Evolutionary conservation across 2,888 invertebrate species (phyloP).

Genomic region (Eupeodes latifasciatus): DNA sequence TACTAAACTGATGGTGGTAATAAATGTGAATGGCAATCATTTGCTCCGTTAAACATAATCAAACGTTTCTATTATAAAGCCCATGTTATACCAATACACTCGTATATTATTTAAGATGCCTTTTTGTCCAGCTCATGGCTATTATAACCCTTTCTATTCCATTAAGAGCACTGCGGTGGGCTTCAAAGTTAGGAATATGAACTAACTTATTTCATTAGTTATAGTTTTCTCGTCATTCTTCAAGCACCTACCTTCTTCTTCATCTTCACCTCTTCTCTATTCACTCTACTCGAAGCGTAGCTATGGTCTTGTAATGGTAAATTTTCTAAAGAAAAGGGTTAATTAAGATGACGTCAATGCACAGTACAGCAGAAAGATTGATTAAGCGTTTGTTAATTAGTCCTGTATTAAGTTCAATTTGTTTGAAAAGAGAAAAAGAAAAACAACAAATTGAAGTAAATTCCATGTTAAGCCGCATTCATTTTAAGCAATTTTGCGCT

Average conservation of each 20-base stretch:
- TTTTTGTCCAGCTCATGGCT: conserved; percentile 44
- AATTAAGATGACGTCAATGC: conserved; percentile 59
- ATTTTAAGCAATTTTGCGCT: conserved; percentile 36
- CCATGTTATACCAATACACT: not conserved
- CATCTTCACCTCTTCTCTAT: no score
- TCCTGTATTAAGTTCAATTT: conserved; percentile 54
- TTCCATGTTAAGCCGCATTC: not conserved
- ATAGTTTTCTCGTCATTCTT: conserved; percentile 34
- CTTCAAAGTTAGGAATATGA: conserved; percentile 32
- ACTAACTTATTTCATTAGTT: conserved; percentile 57
- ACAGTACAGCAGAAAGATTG: conserved; percentile 63
- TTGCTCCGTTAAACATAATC: conserved; percentile 74
- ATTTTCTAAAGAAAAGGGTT: conserved; percentile 56
- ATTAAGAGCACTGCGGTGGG: not conserved
- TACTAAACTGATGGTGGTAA: conserved; percentile 31
- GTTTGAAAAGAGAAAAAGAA: not conserved
- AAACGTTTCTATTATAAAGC: conserved; percentile 47
- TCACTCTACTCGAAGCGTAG: not conserved
- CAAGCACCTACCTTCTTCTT: conserved; percentile 1
- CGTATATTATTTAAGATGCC: conserved; percentile 29
- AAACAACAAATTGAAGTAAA: not conserved
- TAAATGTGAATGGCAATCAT: conserved; percentile 72
- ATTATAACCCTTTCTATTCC: conserved; percentile 38
- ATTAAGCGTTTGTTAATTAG: conserved; percentile 72
- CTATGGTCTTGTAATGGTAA: not conserved